Evolutionary conservation across 2,113 vertebrate species (phyloP).

Genomic region (Percopsis transmontana): DNA sequence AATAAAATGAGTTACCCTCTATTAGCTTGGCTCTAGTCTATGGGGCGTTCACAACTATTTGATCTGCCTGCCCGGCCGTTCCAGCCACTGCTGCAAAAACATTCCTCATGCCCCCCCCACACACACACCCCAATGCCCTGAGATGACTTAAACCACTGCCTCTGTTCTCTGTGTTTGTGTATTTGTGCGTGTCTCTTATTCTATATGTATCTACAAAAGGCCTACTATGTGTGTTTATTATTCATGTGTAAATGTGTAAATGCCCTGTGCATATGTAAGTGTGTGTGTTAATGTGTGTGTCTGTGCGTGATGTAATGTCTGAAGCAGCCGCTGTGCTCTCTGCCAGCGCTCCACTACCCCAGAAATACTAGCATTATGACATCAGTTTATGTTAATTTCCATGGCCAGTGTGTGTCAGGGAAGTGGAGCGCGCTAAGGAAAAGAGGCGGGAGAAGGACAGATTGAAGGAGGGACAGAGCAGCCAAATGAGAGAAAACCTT

Average conservation of each 20-base stretch:
- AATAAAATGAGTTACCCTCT: too few species aligned
- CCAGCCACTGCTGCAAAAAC: too few species aligned
- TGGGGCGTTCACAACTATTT: too few species aligned
- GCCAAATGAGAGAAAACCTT: neutral
- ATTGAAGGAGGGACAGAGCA: neutral
- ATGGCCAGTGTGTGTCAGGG: slow-evolving; percentile 37
- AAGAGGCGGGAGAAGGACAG: neutral
- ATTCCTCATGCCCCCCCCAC: too few species aligned
- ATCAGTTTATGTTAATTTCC: slow-evolving; percentile 43
- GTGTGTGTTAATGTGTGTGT: slow-evolving; percentile 24
- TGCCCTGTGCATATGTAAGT: neutral
- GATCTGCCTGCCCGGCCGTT: too few species aligned
- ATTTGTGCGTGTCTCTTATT: neutral
- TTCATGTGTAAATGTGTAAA: neutral
- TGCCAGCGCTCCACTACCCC: slow-evolving; percentile 25
- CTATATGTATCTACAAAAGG: slow-evolving; percentile 18
- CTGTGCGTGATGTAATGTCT: slow-evolving; percentile 56
- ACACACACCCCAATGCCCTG: too few species aligned
- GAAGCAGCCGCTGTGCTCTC: slow-evolving; percentile 12
- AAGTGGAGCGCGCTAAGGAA: slow-evolving; percentile 31
- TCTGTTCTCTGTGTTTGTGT: neutral
- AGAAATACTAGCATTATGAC: slow-evolving; percentile 44
- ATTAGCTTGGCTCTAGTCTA: too few species aligned
- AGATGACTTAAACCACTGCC: too few species aligned
- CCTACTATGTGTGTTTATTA: slow-evolving; percentile 2